Conservation (phyloP, 2,888 invertebrate species). For the Patella depressa region DNA sequence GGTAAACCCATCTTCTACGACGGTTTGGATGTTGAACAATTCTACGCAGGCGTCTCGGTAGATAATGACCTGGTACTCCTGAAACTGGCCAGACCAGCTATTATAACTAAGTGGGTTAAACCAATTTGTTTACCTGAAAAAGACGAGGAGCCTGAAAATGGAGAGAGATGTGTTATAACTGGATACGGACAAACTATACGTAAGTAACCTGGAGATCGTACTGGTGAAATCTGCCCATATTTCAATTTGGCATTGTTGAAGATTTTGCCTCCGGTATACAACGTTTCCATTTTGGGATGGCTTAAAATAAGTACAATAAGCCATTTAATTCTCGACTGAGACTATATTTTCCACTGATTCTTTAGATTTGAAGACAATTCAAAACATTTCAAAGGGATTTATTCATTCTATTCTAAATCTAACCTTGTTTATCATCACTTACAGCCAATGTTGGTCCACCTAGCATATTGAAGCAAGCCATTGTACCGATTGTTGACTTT, state of each 20-base stretch:
- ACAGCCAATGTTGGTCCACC: constrained; percentile 6
- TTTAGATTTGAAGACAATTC: no score
- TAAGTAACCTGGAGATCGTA: neutral
- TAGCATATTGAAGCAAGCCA: constrained; percentile 17
- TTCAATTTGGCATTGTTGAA: no score
- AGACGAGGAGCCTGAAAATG: constrained; percentile 55
- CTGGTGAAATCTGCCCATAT: neutral
- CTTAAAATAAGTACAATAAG: no score
- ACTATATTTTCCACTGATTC: no score
- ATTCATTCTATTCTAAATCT: no score
- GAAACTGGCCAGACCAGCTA: constrained; percentile 77
- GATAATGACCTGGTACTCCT: constrained; percentile 82
- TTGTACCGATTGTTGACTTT: constrained; percentile 25
- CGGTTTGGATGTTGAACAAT: constrained; percentile 21
- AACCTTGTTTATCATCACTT: neutral
- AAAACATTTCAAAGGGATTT: no score
- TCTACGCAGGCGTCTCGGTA: constrained; percentile 55
- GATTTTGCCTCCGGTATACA: no score
- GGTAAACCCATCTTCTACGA: constrained; percentile 83
- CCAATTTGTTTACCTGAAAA: constrained; percentile 84
- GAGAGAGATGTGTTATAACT: constrained; percentile 48
- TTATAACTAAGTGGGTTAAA: constrained; percentile 77
- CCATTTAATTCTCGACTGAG: no score
- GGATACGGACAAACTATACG: constrained; percentile 50
- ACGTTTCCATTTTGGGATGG: no score